Conservation (phyloP, 2,797 vertebrate species). For the Pseudochromis fuscus region DNA sequence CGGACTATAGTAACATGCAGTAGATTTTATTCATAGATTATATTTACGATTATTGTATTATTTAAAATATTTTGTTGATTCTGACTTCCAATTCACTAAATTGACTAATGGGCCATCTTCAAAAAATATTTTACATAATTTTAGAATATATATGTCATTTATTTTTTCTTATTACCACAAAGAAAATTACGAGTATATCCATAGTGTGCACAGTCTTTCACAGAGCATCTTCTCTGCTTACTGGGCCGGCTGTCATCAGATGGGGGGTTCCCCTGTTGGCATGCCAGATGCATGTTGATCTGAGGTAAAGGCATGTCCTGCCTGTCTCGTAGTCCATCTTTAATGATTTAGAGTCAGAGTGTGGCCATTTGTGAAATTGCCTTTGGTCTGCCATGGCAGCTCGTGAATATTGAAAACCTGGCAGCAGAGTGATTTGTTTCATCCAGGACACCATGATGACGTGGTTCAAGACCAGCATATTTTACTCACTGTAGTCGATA, state of each 20-base stretch:
- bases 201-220: not conserved
- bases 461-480: constrained; percentile 10
- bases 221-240: not conserved
- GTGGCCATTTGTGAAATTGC: constrained; percentile 83
- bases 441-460: constrained; percentile 26
- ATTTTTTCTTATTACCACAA: not conserved
- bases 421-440: constrained; percentile 69
- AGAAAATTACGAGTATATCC: not conserved
- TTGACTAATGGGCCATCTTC: not conserved
- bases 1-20: too few relatives aligned
- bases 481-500: constrained; percentile 38
- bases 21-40: too few relatives aligned
- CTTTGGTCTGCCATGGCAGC: constrained; percentile 52
- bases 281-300: constrained; percentile 24
- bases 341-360: constrained; percentile 74
- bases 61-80: too few relatives aligned
- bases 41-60: too few relatives aligned
- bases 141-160: too few relatives aligned
- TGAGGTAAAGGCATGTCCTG: constrained; percentile 43
- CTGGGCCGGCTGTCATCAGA: constrained; percentile 19
- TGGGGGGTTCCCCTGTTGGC: constrained; percentile 20
- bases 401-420: constrained; percentile 74
- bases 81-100: not conserved
- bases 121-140: too few relatives aligned
- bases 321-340: constrained; percentile 52